Base-by-base conservation (phyloP, 1,140 invertebrate genomes). In the Aphaenogaster ashmeadi region DNA sequence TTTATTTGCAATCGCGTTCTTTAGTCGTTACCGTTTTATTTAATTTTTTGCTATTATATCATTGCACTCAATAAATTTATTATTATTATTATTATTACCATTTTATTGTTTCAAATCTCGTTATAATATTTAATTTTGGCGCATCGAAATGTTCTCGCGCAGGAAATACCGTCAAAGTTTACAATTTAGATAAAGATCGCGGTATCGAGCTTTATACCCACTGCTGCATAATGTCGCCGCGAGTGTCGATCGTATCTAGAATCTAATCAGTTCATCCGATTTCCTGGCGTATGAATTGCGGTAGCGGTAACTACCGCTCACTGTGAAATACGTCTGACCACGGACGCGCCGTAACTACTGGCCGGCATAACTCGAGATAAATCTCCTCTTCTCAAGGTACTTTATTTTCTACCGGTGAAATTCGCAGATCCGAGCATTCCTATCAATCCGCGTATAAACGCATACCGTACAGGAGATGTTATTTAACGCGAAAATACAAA, bases 221-320 rank as follows among this genome's bases (percentile, higher is more conserved):
- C 27, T 58, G 41, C 38, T 72, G 41, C 9, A 83, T 74, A 74
- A 71, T 83, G 67, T 74, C 54, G 54, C 67, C 67, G 41, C 67
- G 38, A 27, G 54, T 84, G 69, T 67, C 54, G 80, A 62, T 52
- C 54, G 13, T 84, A 84, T 84, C 69, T 84, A 18, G 2, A 75
- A 75, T 84, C 80, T 84, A 75, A 84, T 84, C 80, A 50, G 41
- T 74, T 75, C 41, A 60, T 18, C 58, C 80, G 80, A 84, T 83
- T 83, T 83, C 80, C 67, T 74, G 54, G 11, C n/a, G 54, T 74
- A 74, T 75, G 80, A 84, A 84, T 84, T 75, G 80, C 69, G 67
- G 54, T 58, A 83, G 33, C 38, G 67, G 54, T 56, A 60, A 83
- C 80, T 74, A 83, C 67, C 47, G 67, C 52, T n/a, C 56, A 13